Evolutionary conservation across 2,797 vertebrate genomes (phyloP), one percentile per base, ranked within the genome.

Genomic region (Falco peregrinus): DNA sequence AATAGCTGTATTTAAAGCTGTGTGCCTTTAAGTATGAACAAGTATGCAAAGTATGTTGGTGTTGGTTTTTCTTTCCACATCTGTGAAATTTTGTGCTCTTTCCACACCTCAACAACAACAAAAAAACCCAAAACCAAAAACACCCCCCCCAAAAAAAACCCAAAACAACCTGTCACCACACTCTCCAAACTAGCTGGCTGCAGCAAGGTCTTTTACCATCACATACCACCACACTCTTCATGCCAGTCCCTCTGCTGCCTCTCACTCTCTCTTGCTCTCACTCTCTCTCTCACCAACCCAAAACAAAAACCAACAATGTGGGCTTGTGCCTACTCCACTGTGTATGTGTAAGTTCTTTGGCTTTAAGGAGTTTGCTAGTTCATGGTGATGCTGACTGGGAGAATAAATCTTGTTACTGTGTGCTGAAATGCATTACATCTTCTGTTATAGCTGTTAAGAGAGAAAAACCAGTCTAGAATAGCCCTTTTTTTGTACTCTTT

Each of bases 61-160:
- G 0, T 31, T 56, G 9, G 0, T 11, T 90, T 76, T 83, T 29
- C 13, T 50, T 61, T 70, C 33, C 19, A 4, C 2, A 6, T 16
- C 43, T 54, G 15, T 57, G 61, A 84, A 81, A 50, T 73, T 53
- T 60, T 82, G 6, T 33, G 16, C 28, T 5, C 25, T 65, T 84
- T 65, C 37, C 26, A 70, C 1, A 1, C 33, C 13, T 18, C 1
- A 17, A 56, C 41, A 37, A 11, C 37, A 37, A 41, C 39, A 16
- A 24, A 53, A 37, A 48, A n/a, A 13, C 3, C 41, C 41, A 33
- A n/a, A 63, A 53, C 25, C 35, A 53, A 12, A 12, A 24, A 41
- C 11, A 41, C 39, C 39, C 39, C 39, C 39, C 39, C 12, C 35
- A 41, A 41, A 41, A 11, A 41, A 41, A 41, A 6, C 3, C 39